A percentile compares a stretch with the other conserved stretches of the same genome.
Evolutionary conservation across 2,888 invertebrate species (phyloP).

Genomic region (Apantesis nais): DNA sequence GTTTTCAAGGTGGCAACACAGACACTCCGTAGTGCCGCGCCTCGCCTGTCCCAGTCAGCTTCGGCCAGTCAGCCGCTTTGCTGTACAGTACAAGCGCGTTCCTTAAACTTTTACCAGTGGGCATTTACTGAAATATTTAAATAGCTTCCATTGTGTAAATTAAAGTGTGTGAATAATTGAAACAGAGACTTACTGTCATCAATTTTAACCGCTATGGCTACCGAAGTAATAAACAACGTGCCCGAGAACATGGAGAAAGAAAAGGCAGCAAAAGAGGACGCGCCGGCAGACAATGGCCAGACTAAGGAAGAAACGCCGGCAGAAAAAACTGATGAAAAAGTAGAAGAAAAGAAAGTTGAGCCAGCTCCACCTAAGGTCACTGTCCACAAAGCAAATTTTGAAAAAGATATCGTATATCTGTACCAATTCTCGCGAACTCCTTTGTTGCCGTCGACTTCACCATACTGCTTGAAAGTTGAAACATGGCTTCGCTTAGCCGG

Average conservation of each 20-base stretch:
- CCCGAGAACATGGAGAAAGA: conserved; percentile 88
- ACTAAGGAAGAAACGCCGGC: conserved; percentile 74
- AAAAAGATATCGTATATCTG: conserved; percentile 96
- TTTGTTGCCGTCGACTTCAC: conserved; percentile 94
- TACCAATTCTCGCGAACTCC: conserved; percentile 97
- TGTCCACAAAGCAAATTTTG: conserved; percentile 95
- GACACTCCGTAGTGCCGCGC: conserved; percentile 3
- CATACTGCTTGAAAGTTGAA: conserved; percentile 97
- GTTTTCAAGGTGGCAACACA: not conserved
- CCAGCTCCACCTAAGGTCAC: conserved; percentile 90
- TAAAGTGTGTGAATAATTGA: conserved; percentile 35
- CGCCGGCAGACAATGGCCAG: conserved; percentile 79
- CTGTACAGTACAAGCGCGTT: conserved; percentile 15
- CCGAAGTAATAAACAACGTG: conserved; percentile 90
- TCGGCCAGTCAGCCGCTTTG: conserved; percentile 21
- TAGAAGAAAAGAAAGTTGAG: conserved; percentile 86
- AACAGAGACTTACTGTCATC: conserved; percentile 27
- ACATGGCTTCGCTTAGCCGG: conserved; percentile 97
- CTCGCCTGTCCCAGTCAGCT: conserved; percentile 16
- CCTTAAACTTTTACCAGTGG: conserved; percentile 27
- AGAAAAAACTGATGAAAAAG: conserved; percentile 79
- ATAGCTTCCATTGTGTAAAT: conserved; percentile 32
- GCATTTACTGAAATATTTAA: conserved; percentile 22
- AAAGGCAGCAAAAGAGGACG: conserved; percentile 85
- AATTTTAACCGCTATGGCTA: conserved; percentile 87